A percentile compares a stretch with the other conserved stretches of the same genome.
These are phyloP conservation scores for Euleptes europaea DNA, from an alignment of 2,113 vertebrate genomes.

Conservation along the genomic window DNA sequence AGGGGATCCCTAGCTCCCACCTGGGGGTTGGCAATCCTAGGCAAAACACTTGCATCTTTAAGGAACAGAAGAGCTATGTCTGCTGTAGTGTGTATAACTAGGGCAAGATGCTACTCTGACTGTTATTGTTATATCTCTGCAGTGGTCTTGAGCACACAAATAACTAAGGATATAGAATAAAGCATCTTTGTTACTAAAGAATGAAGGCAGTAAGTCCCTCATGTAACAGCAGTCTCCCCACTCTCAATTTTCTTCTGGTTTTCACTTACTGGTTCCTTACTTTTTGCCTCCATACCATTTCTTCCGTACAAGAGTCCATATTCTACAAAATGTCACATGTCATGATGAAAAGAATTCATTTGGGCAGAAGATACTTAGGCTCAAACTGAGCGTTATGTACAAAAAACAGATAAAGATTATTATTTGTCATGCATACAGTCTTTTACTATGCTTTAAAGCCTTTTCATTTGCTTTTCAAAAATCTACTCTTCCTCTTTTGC, in stretches of 20 bases:
- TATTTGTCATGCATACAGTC: background rate
- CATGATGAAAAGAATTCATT: background rate
- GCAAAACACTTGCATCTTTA: background rate
- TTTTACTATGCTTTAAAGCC: background rate
- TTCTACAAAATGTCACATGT: background rate
- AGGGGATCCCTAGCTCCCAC: too few relatives aligned
- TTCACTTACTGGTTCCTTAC: background rate
- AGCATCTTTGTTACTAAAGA: background rate
- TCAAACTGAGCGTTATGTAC: too few relatives aligned
- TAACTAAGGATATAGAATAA: background rate
- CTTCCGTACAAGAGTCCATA: background rate
- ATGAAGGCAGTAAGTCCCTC: background rate
- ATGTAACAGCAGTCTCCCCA: background rate
- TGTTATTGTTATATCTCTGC: background rate
- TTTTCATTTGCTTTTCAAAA: background rate
- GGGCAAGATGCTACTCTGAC: background rate
- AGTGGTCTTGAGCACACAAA: background rate
- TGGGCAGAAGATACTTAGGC: background rate
- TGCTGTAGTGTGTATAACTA: background rate
- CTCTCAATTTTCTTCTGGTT: background rate
- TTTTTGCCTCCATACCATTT: background rate
- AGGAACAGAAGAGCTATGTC: background rate
- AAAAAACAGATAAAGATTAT: background rate
- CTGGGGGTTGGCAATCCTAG: too few relatives aligned
- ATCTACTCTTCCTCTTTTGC: background rate